Percentiles rank a stretch among this genome's conserved stretches.
Conservation (phyloP, 1,140 invertebrate species). For the Drosophila jambulina region DNA sequence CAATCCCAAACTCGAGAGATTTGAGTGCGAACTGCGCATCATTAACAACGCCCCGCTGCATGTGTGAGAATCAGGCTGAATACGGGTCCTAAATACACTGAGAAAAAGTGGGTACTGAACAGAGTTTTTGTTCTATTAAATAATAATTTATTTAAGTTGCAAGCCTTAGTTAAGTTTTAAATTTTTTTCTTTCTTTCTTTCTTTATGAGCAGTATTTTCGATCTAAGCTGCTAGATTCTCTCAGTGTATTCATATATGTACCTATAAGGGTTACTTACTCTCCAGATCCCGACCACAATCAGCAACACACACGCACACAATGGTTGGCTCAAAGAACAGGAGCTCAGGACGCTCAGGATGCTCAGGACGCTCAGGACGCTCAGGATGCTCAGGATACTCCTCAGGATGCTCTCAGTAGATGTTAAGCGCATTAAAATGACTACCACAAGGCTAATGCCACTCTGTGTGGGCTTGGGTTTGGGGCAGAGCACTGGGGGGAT, state of each 20-base stretch:
- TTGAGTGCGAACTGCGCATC: constrained; percentile 54
- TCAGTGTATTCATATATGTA: constrained; percentile 27
- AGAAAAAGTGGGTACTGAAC: background rate
- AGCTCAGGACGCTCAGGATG: constrained; percentile 38
- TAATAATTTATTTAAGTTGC: background rate
- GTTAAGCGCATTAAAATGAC: constrained; percentile 62
- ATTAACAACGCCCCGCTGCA: constrained; percentile 53
- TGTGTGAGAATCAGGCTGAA: constrained; percentile 16
- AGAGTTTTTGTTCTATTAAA: background rate
- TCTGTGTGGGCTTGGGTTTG: background rate
- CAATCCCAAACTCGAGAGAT: constrained; percentile 37
- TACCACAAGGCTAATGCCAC: constrained; percentile 44
- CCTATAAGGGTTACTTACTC: constrained; percentile 19
- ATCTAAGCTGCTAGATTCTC: background rate
- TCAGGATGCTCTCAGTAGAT: constrained; percentile 44
- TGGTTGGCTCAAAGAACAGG: constrained; percentile 20
- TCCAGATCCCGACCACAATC: constrained; percentile 32
- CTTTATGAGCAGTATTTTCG: background rate
- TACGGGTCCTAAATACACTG: constrained; percentile 12
- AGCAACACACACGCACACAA: constrained; percentile 16
- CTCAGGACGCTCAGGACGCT: background rate
- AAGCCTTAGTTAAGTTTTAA: background rate
- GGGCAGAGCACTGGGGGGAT: background rate
- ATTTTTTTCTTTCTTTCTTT: too few species aligned
- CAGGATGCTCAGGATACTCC: constrained; percentile 21